Percentiles rank a stretch among this genome's conserved stretches.
These are phyloP conservation scores for Notothenia rossii DNA, from an alignment of 2,113 vertebrate genomes.

Conservation along the genomic window DNA sequence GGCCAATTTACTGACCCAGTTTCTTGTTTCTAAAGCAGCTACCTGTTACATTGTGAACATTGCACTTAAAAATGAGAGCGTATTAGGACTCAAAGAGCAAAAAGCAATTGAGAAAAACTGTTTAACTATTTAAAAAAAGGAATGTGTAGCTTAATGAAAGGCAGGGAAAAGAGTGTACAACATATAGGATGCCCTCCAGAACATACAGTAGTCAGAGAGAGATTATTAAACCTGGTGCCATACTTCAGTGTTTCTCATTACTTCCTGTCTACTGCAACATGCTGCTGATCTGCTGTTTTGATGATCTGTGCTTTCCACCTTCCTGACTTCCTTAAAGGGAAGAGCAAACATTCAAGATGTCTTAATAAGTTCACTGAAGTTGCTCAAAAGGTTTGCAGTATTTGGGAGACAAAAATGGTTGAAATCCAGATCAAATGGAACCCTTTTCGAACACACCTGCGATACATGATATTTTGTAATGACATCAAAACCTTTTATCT, in stretches of 20 bases:
- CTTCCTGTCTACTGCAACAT: background rate
- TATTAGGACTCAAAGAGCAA: no score
- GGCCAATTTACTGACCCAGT: no score
- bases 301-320: background rate
- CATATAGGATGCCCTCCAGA: background rate
- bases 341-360: conserved; percentile 55
- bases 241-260: background rate
- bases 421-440: no score
- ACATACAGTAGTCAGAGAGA: background rate
- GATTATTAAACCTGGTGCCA: background rate
- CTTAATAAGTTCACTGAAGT: background rate
- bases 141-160: conserved; percentile 16
- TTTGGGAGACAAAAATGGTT: background rate
- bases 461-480: background rate
- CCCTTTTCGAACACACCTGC: background rate
- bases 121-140: background rate
- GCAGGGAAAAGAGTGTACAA: background rate
- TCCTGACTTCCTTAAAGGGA: conserved; percentile 8
- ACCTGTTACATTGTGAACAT: no score
- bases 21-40: no score
- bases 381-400: background rate
- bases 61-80: no score
- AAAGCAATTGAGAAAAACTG: background rate
- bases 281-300: conserved; percentile 1
- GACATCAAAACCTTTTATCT: background rate